Evolutionary conservation across 2,797 vertebrate genomes (phyloP).

Genomic region (Parauchenoglanis punctatus): DNA sequence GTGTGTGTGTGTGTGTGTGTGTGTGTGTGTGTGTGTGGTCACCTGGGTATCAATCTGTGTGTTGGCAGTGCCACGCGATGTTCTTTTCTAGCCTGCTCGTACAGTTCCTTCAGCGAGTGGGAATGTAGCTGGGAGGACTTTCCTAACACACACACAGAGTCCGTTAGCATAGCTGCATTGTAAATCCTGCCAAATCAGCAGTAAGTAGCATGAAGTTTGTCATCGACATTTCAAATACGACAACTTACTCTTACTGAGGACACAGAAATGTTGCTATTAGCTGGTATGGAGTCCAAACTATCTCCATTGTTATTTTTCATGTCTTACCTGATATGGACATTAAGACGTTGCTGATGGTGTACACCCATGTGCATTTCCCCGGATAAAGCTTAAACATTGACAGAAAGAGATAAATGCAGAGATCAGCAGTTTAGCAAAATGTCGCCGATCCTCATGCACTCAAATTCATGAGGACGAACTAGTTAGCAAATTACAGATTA

Average conservation of each 20-base stretch:
- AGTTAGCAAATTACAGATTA: neutral
- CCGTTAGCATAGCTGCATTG: neutral
- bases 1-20: neutral
- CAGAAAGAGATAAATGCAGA: constrained; percentile 21
- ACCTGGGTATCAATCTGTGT: constrained; percentile 86
- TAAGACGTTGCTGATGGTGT: constrained; percentile 83
- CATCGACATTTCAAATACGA: neutral
- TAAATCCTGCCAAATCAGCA: neutral
- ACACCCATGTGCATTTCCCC: constrained; percentile 86
- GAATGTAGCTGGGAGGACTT: constrained; percentile 88
- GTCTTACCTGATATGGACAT: constrained; percentile 89
- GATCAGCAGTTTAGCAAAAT: neutral
- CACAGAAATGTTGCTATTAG: too few relatives aligned
- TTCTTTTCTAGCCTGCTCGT: constrained; percentile 83
- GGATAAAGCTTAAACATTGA: constrained; percentile 77
- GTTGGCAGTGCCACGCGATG: constrained; percentile 82
- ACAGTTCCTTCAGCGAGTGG: constrained; percentile 83
- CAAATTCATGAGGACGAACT: neutral
- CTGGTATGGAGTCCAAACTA: neutral
- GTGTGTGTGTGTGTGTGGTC: constrained; percentile 19
- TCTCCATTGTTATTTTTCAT: neutral
- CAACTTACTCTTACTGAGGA: too few relatives aligned
- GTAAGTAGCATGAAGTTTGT: neutral
- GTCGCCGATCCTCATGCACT: neutral
- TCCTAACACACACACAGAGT: constrained; percentile 68